Base-by-base conservation (phyloP, 2,888 invertebrate species). In the Noctua pronuba region DNA sequence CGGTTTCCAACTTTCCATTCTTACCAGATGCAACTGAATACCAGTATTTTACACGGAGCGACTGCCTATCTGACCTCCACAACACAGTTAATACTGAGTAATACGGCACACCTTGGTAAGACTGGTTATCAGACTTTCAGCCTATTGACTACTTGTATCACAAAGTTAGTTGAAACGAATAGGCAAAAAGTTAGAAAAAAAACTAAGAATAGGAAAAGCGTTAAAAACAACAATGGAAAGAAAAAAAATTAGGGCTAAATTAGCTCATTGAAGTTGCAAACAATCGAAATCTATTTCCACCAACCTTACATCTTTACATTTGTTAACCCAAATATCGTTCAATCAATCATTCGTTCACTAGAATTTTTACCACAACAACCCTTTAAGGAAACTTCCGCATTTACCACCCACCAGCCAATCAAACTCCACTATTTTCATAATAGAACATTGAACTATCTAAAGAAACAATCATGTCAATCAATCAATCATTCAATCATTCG, bases 401-500 rank as follows among this genome's bases (percentile, higher is more conserved):
- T 38, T 44, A 73, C 83, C 77, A 81, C 78, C 71, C 75, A 80
- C 73, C 18, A 21, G 13, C 60, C 38, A 75, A 83, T 79, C 58
- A 69, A 83, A 80, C 80, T 64, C 77, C 71, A 72, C 76, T 87
- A 88, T 85, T 87, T 86, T 82, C 85, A 77, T 85, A 88, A 83
- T 75, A 88, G 89, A 84, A 82, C 88, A 88, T 79, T 79, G 85
- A 88, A 86, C 89, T 81, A 80, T 76, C 75, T 82, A 82, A 82
- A 87, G 84, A 83, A 86, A 89, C 87, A 89, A 87, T 80, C 88
- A 80, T 72, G 86, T 85, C 89, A 87, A 89, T 88, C 91, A 85
- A 89, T 91, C 93, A 90, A 88, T 90, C 91, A 87, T 89, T 90
- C 88, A 88, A 78, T 86, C 86, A 85, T 84, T 84, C 70, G 55